Base-by-base conservation (phyloP, 2,113 vertebrate species). In the Dasyurus viverrinus region DNA sequence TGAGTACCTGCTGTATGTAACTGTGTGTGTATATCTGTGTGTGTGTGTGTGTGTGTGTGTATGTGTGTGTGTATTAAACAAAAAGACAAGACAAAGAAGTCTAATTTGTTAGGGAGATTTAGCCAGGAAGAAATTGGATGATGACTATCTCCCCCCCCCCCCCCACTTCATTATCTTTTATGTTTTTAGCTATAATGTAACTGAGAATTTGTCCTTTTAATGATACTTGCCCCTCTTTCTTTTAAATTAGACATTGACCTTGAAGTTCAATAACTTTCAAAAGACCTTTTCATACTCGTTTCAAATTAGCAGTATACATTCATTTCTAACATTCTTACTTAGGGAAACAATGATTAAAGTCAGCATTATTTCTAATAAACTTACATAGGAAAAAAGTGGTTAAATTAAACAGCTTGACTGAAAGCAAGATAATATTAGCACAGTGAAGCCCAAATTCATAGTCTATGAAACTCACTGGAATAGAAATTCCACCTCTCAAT, bases 1-100 rank as follows among this genome's bases (percentile, higher is more conserved):
- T 95, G 89, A 95, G 89, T 24, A 90, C 50, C n/a, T 84, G 36
- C 60, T 76, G 19, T 84, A 42, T 84, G 68, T 42, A 42, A 84
- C 30, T 76, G 36, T 19, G 50, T 11, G n/a, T n/a, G n/a, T n/a
- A n/a, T n/a, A n/a, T n/a, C n/a, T n/a, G n/a, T n/a, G n/a, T n/a
- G n/a, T n/a, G n/a, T n/a, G n/a, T n/a, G n/a, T n/a, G n/a, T n/a
- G n/a, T n/a, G n/a, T n/a, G n/a, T n/a, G n/a, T n/a, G n/a, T n/a
- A n/a, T n/a, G n/a, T n/a, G n/a, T n/a, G n/a, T n/a, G n/a, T n/a
- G n/a, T n/a, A n/a, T 47, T 47, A 47, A 47, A 76, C 36, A 76
- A 76, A 76, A n/a, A 36, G 4, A 84, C 68, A 84, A 84, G 68
- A 7, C 36, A 84, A n/a, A n/a, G 30, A 76, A n/a, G 68, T 42